A percentile compares a stretch with the other conserved stretches of the same genome.
Conservation (phyloP, 2,888 invertebrate species). For the Nomada flava region DNA sequence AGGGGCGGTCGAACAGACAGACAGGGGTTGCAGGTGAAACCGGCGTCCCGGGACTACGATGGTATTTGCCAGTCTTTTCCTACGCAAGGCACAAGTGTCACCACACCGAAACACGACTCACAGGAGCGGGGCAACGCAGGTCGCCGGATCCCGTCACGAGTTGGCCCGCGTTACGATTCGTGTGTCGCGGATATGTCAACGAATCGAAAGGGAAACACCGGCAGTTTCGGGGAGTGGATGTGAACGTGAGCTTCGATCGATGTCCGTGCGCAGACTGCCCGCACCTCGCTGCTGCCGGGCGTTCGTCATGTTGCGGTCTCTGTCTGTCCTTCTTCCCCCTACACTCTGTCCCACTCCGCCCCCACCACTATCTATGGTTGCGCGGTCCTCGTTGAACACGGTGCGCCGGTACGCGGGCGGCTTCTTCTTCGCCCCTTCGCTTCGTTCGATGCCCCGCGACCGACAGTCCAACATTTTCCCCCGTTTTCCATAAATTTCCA, state of each 20-base stretch:
- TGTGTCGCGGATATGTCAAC: conserved; percentile 39
- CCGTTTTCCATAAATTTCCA: conserved; percentile 47
- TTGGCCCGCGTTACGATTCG: conserved; percentile 7
- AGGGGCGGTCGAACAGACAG: background rate
- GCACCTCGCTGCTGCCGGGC: conserved; percentile 70
- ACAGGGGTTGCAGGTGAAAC: background rate
- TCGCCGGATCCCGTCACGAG: background rate
- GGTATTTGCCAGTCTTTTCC: conserved; percentile 37
- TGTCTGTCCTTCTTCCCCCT: background rate
- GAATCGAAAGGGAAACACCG: conserved; percentile 66
- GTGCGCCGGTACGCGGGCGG: conserved; percentile 6
- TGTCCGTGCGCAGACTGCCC: conserved; percentile 80
- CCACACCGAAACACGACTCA: conserved; percentile 61
- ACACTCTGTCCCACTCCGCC: background rate
- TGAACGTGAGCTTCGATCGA: conserved; percentile 78
- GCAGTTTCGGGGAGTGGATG: conserved; percentile 65
- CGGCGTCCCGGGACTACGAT: background rate
- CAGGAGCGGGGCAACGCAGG: conserved; percentile 4
- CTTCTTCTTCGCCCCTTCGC: conserved; percentile 33
- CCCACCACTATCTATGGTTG: conserved; percentile 26
- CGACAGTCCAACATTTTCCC: conserved; percentile 48
- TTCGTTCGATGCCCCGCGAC: background rate
- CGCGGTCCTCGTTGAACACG: conserved; percentile 21
- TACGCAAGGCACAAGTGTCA: conserved; percentile 67
- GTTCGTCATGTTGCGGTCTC: conserved; percentile 70